Evolutionary conservation across 1,140 invertebrate genomes (phyloP), one percentile per base, ranked within the genome.

Genomic region (Psix sp.): DNA sequence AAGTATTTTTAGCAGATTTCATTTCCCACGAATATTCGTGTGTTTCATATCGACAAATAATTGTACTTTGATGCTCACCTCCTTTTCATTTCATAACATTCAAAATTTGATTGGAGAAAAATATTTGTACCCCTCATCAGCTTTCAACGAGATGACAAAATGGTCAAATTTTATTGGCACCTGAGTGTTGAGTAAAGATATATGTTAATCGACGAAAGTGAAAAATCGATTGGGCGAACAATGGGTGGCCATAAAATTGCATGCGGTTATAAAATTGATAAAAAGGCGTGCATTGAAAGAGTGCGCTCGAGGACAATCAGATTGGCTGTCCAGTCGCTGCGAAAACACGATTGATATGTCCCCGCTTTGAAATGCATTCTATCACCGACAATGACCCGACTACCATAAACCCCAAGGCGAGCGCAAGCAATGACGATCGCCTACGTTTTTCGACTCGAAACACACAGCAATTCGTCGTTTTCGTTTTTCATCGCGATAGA

Each of bases 371-470:
- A 71, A 56, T 62, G 56, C 70, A 63, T 70, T 63, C 63, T 77
- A 73, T 66, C 57, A 40, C 70, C 75, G 75, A 77, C 75, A 77
- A 77, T 77, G 75, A 77, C 70, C 70, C 29, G 66, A 63, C 75
- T 74, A 71, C 75, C 70, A 67, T 74, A 77, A 77, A 77, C 49
- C 62, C 66, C 75, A 77, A 77, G 75, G 75, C 66, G 52, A 77
- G 42, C 38, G 38, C 57, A 60, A 59, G 63, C 60, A 74, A 74
- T 74, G 71, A 74, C 70, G 59, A 57, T 71, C 60, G 59, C 40
- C 51, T 68, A 59, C 48, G 54, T 68, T 66, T 68, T 35, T 16
- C 45, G n/a, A n/a, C n/a, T n/a, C n/a, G n/a, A n/a, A n/a, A n/a
- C n/a, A n/a, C n/a, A n/a, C n/a, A n/a, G n/a, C n/a, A n/a, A n/a